Conservation (phyloP, 2,888 invertebrate species). For the Antheraea yamamai region DNA sequence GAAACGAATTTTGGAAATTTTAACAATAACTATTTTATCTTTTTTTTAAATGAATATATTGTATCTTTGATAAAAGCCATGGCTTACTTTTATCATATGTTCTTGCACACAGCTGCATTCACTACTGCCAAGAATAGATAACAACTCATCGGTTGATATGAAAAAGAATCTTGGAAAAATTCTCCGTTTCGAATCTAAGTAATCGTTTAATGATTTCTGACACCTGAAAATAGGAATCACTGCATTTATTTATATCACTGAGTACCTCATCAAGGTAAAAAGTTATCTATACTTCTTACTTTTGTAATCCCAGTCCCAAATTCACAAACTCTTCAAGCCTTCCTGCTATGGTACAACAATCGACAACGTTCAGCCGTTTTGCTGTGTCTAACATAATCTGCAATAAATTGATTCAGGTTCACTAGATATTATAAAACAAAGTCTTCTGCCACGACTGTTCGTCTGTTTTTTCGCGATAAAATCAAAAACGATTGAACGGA, state of each 20-base stretch:
- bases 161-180: conserved; percentile 96
- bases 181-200: conserved; percentile 92
- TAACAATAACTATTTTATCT: not conserved
- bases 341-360: conserved; percentile 88
- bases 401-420: conserved; percentile 20
- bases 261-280: not conserved
- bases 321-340: conserved; percentile 88
- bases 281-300: conserved; percentile 50
- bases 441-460: too few relatives aligned
- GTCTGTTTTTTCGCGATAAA: too few relatives aligned
- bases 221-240: conserved; percentile 71
- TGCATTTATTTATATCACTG: not conserved
- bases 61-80: not conserved
- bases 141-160: conserved; percentile 95
- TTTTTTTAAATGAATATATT: not conserved
- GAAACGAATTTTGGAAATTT: conserved; percentile 33
- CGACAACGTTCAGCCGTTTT: conserved; percentile 89
- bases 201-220: conserved; percentile 95
- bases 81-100: conserved; percentile 92
- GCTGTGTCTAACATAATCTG: conserved; percentile 93
- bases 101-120: conserved; percentile 93
- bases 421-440: too few relatives aligned
- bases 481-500: too few relatives aligned
- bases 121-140: conserved; percentile 94
- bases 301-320: conserved; percentile 89